Percentiles rank a stretch among this genome's conserved stretches.
Evolutionary conservation across 2,888 invertebrate species (phyloP).

Genomic region (Protodeltote pygarga): DNA sequence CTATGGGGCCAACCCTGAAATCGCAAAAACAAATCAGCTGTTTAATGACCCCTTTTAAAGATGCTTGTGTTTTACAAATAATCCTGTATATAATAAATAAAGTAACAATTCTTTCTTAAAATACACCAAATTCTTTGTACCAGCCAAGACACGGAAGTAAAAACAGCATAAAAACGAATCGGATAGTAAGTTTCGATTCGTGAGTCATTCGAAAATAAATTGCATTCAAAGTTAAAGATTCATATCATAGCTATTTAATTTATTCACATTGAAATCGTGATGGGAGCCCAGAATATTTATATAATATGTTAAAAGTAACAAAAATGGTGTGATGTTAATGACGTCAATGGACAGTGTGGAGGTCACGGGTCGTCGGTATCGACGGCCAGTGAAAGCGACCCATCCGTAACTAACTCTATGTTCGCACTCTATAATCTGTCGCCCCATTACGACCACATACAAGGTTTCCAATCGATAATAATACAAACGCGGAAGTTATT

Average conservation of each 20-base stretch:
- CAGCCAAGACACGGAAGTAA: constrained; percentile 64
- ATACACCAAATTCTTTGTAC: constrained; percentile 27
- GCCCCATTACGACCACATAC: constrained; percentile 21
- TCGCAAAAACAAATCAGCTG: too few relatives aligned
- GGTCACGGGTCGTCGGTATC: constrained; percentile 53
- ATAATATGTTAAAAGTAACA: constrained; percentile 18
- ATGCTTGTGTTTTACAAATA: too few relatives aligned
- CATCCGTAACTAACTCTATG: constrained; percentile 36
- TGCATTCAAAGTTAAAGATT: constrained; percentile 10
- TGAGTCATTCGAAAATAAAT: constrained; percentile 36
- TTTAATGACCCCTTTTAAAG: too few relatives aligned
- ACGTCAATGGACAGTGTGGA: constrained; percentile 37
- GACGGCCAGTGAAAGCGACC: constrained; percentile 53
- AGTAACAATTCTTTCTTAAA: neutral
- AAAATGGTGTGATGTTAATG: constrained; percentile 25
- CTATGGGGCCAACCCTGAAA: too few relatives aligned
- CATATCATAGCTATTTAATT: constrained; percentile 1
- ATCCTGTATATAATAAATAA: neutral
- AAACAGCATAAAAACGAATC: constrained; percentile 55
- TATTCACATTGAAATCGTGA: neutral
- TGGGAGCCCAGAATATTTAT: constrained; percentile 7
- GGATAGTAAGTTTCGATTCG: constrained; percentile 47
- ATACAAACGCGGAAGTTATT: constrained; percentile 50
- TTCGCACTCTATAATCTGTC: constrained; percentile 28
- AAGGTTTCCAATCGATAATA: constrained; percentile 51